Evolutionary conservation across 2,888 invertebrate species (phyloP).

Genomic region (Oscheius sp.): DNA sequence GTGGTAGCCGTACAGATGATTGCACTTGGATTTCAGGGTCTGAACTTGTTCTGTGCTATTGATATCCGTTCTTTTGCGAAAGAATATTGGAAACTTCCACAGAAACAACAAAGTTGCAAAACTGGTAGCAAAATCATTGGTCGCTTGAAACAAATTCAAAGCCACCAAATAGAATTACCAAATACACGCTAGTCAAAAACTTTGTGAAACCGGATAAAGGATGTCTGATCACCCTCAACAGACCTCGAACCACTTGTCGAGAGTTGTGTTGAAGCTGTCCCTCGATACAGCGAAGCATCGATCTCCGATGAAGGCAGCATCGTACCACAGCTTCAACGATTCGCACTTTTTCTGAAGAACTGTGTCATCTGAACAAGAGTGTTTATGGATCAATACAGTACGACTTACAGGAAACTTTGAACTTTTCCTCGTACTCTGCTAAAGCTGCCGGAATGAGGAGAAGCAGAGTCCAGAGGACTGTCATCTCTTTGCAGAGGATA

Average conservation of each 20-base stretch:
- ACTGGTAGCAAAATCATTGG: too few relatives aligned
- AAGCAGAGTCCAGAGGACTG: not conserved
- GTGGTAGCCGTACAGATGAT: slow-evolving; percentile 35
- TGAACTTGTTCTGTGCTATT: not conserved
- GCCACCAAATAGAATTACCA: too few relatives aligned
- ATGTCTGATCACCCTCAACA: not conserved
- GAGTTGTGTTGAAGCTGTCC: not conserved
- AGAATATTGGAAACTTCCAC: too few relatives aligned
- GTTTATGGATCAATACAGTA: not conserved
- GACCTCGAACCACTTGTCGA: slow-evolving; percentile 6
- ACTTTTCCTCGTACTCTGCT: slow-evolving; percentile 16
- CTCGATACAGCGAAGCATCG: slow-evolving; percentile 31
- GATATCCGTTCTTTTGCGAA: too few relatives aligned
- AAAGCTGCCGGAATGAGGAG: not conserved
- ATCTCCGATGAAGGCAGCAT: slow-evolving; percentile 35
- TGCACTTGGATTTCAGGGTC: slow-evolving; percentile 33
- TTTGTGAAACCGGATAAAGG: too few relatives aligned
- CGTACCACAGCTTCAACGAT: slow-evolving; percentile 9
- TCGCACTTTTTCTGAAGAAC: slow-evolving; percentile 36
- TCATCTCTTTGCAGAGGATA: slow-evolving; percentile 3
- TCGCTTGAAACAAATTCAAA: too few relatives aligned
- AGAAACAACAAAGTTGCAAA: too few relatives aligned
- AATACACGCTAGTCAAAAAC: too few relatives aligned
- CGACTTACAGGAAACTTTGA: slow-evolving; percentile 29
- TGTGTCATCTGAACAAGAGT: slow-evolving; percentile 26